Evolutionary conservation across 2,113 vertebrate species (phyloP), one percentile per base, ranked within the genome.

Genomic region (Notarius quadriscutis): DNA sequence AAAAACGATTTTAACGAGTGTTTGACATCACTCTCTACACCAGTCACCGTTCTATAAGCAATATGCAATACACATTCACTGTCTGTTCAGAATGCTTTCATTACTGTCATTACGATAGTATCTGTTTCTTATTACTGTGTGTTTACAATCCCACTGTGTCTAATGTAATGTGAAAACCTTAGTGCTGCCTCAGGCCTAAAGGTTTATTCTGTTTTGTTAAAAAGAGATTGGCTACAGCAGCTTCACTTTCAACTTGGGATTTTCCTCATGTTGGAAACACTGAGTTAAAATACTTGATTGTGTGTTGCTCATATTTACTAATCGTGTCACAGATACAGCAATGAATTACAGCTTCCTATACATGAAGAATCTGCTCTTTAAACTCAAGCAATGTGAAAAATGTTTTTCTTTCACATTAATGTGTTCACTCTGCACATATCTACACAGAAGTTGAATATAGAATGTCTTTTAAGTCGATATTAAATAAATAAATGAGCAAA

Each of bases 381-480:
- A 58, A 41, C 55, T 74, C 55, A 30, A 83, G n/a, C 57, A 60
- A 77, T 79, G 62, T 60, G 55, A 6, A 12, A 34, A 50, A 18
- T 17, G 57, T 48, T 57, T 22, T 10, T 41, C n/a, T 34, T 51
- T 65, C n/a, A 67, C 72, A 87, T 84, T 74, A 22, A 11, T 75
- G 69, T 74, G 81, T 87, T 48, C 27, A 83, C 81, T 48, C 41
- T 83, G 65, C 71, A 86, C 63, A 51, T 81, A 75, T 77, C 77
- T 75, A 80, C 50, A 55, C 65, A 86, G 55, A 78, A 55, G 72
- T 41, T 41, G 41, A 41, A 41, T 41, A 41, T 41, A 41, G 41
- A 41, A 41, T 41, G 41, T 41, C 41, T 41, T 41, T 41, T 41
- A 41, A 41, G 41, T 41, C 41, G 41, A 41, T 41, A 41, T 41